phyloP scores from a whole-genome alignment of 2,113 vertebrate species.

The Syngnathus typhle region DNA sequence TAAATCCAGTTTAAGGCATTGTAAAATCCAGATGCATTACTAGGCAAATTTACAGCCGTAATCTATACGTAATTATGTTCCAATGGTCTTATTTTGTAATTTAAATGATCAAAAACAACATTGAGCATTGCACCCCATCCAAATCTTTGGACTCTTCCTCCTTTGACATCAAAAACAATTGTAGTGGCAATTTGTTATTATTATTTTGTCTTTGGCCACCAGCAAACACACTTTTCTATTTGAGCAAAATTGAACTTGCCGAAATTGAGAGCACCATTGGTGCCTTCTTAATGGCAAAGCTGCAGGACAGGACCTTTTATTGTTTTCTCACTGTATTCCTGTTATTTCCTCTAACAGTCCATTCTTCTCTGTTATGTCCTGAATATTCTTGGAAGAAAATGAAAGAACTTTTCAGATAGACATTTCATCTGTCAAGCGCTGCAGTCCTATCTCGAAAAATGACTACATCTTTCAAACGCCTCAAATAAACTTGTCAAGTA shows the following conservation, averaged over 20 bases:
- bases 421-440: background rate
- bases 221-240: background rate
- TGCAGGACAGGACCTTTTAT: background rate
- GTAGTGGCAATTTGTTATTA: conserved; percentile 10
- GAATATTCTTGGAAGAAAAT: background rate
- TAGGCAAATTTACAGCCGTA: background rate
- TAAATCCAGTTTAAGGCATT: background rate
- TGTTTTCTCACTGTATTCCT: background rate
- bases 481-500: conserved; percentile 1
- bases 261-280: conserved; percentile 9
- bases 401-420: background rate
- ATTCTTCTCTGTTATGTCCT: background rate
- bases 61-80: background rate
- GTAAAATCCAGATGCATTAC: background rate
- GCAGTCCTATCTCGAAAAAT: background rate
- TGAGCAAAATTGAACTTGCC: conserved; percentile 1
- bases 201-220: conserved; percentile 28
- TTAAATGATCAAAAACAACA: conserved; percentile 11
- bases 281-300: conserved; percentile 1
- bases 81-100: background rate
- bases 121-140: background rate
- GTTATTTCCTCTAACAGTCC: background rate
- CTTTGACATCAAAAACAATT: background rate
- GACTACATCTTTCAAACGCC: background rate
- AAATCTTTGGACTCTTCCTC: conserved; percentile 29